phyloP scores from a whole-genome alignment of 2,113 vertebrate genomes.

The Tupaia tana region DNA sequence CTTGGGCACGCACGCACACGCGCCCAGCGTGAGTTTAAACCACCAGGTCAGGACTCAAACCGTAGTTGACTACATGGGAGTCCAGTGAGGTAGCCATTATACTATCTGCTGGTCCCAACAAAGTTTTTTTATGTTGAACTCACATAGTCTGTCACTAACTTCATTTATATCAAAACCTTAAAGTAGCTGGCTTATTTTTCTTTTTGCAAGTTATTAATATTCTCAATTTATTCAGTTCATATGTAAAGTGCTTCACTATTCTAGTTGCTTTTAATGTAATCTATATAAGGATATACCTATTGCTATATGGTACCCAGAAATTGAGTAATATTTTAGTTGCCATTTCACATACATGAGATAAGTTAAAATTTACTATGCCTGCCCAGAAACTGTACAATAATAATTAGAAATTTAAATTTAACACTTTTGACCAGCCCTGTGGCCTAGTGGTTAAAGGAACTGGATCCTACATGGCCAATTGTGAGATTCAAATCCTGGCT shows the following conservation, averaged over 20 bases:
- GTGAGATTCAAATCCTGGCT: too few species aligned
- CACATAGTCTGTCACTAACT: neutral
- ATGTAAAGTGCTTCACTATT: neutral
- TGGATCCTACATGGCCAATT: too few species aligned
- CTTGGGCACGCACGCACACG: too few species aligned
- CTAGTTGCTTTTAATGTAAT: neutral
- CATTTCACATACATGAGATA: neutral
- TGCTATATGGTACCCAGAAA: neutral
- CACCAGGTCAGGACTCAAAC: too few species aligned
- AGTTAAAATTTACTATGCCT: neutral
- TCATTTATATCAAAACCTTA: neutral
- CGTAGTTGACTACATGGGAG: too few species aligned
- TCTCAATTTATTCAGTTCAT: neutral
- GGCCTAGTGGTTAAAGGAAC: too few species aligned
- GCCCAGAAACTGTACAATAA: neutral
- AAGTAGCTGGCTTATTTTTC: neutral
- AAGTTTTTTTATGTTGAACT: neutral
- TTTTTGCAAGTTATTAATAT: slow-evolving; percentile 18
- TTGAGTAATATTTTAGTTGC: neutral
- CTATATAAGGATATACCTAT: neutral
- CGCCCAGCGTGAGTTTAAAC: too few species aligned
- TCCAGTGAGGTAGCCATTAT: too few species aligned
- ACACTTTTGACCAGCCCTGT: too few species aligned
- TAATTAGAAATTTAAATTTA: too few species aligned
- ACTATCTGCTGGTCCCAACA: neutral